These are phyloP conservation scores for Drosophila bipectinata DNA, from an alignment of 1,140 invertebrate genomes.

Conservation along the genomic window DNA sequence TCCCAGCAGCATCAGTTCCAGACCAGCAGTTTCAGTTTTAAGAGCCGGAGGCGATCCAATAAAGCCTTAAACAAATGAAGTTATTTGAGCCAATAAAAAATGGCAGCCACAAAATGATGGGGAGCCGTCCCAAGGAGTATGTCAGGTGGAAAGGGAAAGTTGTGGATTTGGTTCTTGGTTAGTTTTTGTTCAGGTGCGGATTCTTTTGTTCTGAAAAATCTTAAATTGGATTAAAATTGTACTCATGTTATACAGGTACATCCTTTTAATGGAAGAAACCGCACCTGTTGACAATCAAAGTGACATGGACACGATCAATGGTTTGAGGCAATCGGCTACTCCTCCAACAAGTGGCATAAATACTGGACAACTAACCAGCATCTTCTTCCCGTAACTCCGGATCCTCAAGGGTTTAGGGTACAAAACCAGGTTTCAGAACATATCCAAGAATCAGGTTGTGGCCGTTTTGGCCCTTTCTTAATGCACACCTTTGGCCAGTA, in stretches of 20 bases:
- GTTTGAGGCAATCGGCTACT: conserved; percentile 10
- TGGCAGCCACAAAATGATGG: conserved; percentile 45
- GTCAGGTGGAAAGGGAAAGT: conserved; percentile 72
- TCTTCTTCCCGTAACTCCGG: conserved; percentile 32
- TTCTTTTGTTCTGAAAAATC: not conserved
- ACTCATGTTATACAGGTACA: too few species aligned
- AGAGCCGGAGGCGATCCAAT: conserved; percentile 57
- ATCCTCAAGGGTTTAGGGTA: conserved; percentile 14
- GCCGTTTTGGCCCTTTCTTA: conserved; percentile 49
- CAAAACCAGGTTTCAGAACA: not conserved
- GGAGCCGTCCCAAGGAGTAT: conserved; percentile 43
- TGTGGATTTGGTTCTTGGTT: not conserved
- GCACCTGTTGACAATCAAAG: conserved; percentile 23
- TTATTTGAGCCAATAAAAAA: conserved; percentile 78
- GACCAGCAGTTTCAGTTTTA: conserved; percentile 8
- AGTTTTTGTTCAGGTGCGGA: conserved; percentile 13
- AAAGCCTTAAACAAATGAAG: conserved; percentile 79
- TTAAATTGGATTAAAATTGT: too few species aligned
- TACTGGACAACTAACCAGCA: conserved; percentile 36
- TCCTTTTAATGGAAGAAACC: conserved; percentile 2
- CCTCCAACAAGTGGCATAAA: conserved; percentile 70
- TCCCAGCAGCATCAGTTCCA: conserved; percentile 9
- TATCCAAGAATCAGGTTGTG: not conserved
- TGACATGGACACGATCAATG: not conserved
- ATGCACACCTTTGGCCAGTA: conserved; percentile 57